phyloP scores from a whole-genome alignment of 2,113 vertebrate species.

The Nycticryphes semicollaris region DNA sequence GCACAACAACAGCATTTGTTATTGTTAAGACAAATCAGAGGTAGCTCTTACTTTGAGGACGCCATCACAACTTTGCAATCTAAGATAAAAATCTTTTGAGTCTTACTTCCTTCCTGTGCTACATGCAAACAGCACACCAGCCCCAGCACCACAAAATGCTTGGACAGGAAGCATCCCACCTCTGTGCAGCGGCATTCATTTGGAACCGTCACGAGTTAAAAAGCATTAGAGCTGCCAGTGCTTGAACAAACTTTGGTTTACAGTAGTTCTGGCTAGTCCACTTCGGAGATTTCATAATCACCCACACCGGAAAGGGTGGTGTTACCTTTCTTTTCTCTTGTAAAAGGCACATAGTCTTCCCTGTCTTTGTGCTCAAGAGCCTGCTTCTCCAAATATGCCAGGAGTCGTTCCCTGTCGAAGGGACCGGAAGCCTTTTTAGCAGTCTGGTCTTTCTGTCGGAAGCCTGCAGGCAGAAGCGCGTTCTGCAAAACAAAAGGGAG shows the following conservation, averaged over 20 bases:
- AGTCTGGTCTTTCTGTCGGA: slow-evolving; percentile 97
- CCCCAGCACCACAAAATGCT: neutral
- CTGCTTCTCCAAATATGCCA: slow-evolving; percentile 92
- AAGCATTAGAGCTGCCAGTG: neutral
- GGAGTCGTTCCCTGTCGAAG: slow-evolving; percentile 86
- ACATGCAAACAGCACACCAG: neutral
- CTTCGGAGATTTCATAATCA: neutral
- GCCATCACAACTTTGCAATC: neutral
- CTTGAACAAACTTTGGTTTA: neutral
- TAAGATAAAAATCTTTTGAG: neutral
- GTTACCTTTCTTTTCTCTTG: slow-evolving; percentile 94
- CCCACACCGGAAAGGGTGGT: accelerated
- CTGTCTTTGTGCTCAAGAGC: slow-evolving; percentile 92
- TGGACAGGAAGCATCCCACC: neutral
- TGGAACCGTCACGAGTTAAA: accelerated
- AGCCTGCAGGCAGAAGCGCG: slow-evolving; percentile 90
- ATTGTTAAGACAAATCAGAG: neutral
- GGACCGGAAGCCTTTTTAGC: slow-evolving; percentile 81
- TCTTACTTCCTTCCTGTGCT: slow-evolving; percentile 11
- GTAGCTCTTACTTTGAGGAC: neutral
- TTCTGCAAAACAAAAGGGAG: slow-evolving; percentile 76
- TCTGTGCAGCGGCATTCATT: neutral
- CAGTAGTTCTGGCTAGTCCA: neutral
- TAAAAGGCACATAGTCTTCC: slow-evolving; percentile 92
- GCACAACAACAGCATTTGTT: neutral